Conservation (phyloP, 2,888 invertebrate species). For the Platycheirus albimanus region DNA sequence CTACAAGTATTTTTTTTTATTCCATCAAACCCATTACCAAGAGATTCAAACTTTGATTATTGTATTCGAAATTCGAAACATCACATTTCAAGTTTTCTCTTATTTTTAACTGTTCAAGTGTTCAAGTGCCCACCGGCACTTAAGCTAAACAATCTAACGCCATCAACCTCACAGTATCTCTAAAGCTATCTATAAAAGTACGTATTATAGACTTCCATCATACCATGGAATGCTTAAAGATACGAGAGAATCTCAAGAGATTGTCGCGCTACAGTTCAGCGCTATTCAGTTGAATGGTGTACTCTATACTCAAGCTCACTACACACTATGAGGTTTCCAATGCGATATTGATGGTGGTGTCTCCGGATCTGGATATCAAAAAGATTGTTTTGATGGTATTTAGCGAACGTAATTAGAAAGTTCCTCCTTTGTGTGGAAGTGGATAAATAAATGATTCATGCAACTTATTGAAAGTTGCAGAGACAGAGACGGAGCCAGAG, state of each 20-base stretch:
- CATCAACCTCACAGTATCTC: neutral
- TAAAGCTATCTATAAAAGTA: neutral
- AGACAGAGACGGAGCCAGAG: no score
- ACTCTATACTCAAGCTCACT: neutral
- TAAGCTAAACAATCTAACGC: slow-evolving; percentile 18
- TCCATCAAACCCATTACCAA: slow-evolving; percentile 24
- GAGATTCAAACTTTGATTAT: slow-evolving; percentile 40
- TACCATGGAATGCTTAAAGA: slow-evolving; percentile 10
- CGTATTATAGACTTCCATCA: neutral
- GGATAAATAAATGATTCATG: slow-evolving; percentile 23
- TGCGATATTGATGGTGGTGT: neutral
- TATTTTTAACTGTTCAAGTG: slow-evolving; percentile 8
- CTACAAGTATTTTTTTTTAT: neutral
- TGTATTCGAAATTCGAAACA: slow-evolving; percentile 23
- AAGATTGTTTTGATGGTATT: slow-evolving; percentile 52
- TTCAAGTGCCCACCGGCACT: slow-evolving; percentile 27
- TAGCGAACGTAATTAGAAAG: slow-evolving; percentile 58
- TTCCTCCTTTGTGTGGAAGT: slow-evolving; percentile 21
- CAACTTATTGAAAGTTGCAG: slow-evolving; percentile 10
- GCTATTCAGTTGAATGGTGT: neutral
- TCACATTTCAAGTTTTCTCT: slow-evolving; percentile 48
- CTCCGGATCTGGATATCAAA: slow-evolving; percentile 25
- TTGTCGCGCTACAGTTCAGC: slow-evolving; percentile 4
- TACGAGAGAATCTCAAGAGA: slow-evolving; percentile 27
- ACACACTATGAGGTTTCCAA: neutral